phyloP scores from a whole-genome alignment of 2,797 vertebrate genomes.

The Fratercula arctica region DNA sequence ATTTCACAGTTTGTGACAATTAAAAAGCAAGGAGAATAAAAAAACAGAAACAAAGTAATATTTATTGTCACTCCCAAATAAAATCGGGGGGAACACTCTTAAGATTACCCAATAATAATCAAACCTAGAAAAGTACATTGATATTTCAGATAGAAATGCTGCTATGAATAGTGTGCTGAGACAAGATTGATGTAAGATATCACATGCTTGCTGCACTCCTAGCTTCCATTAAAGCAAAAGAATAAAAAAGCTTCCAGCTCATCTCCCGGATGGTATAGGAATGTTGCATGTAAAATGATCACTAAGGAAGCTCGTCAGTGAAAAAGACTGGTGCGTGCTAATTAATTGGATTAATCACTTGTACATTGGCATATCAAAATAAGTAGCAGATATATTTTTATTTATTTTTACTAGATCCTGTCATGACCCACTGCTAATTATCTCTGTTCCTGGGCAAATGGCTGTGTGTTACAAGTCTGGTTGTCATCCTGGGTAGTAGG shows the following conservation, averaged over 20 bases:
- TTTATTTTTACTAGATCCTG: neutral
- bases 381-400: neutral
- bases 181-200: neutral
- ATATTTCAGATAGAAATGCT: neutral
- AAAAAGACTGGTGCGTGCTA: neutral
- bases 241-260: neutral
- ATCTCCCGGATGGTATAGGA: neutral
- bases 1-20: neutral
- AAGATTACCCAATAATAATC: neutral
- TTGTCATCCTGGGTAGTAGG: neutral
- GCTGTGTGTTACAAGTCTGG: neutral
- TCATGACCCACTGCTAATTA: neutral
- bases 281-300: neutral
- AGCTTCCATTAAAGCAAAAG: neutral
- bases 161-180: neutral
- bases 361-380: neutral
- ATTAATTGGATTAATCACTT: slow-evolving; percentile 23
- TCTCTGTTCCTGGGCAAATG: neutral
- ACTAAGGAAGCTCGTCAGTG: slow-evolving; percentile 15
- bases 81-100: neutral
- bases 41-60: neutral
- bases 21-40: neutral
- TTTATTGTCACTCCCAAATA: neutral
- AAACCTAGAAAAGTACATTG: neutral
- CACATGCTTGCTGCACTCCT: neutral